Evolutionary conservation across 2,113 vertebrate species (phyloP).

Genomic region (Chloropsis hardwickii): DNA sequence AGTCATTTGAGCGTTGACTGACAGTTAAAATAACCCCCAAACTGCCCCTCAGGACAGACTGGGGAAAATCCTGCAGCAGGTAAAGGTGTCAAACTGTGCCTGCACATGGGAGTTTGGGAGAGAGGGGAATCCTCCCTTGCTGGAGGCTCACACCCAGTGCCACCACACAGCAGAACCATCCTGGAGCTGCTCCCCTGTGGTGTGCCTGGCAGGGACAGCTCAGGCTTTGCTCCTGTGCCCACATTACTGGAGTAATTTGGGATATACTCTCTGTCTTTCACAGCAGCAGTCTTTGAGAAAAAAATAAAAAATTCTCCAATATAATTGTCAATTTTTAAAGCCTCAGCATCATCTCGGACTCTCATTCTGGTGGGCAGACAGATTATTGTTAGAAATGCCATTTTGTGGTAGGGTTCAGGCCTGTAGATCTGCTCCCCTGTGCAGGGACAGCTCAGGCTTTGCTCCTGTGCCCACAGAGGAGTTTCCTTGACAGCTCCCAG

Average conservation of each 20-base stretch:
- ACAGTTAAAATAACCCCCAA: not conserved
- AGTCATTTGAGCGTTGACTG: not conserved
- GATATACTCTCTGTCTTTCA: not conserved
- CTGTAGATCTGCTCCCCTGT: not conserved
- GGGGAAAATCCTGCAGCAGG: not conserved
- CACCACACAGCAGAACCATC: not conserved
- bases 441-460: not conserved
- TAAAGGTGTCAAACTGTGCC: not conserved
- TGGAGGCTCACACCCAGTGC: not conserved
- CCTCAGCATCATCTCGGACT: too few species aligned
- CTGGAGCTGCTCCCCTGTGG: not conserved
- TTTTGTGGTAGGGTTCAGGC: too few species aligned
- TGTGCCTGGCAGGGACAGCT: not conserved
- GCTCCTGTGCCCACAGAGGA: fast-evolving
- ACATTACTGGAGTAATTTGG: not conserved
- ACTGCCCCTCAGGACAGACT: not conserved
- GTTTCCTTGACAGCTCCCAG: not conserved
- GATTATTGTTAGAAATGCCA: too few species aligned
- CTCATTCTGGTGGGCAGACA: too few species aligned
- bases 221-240: too few species aligned
- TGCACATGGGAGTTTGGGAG: not conserved
- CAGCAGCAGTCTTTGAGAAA: not conserved
- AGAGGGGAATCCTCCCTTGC: not conserved
- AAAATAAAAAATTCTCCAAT: not conserved
- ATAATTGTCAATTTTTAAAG: not conserved